phyloP scores from a whole-genome alignment of 2,113 vertebrate genomes.

The Etia nguti region DNA sequence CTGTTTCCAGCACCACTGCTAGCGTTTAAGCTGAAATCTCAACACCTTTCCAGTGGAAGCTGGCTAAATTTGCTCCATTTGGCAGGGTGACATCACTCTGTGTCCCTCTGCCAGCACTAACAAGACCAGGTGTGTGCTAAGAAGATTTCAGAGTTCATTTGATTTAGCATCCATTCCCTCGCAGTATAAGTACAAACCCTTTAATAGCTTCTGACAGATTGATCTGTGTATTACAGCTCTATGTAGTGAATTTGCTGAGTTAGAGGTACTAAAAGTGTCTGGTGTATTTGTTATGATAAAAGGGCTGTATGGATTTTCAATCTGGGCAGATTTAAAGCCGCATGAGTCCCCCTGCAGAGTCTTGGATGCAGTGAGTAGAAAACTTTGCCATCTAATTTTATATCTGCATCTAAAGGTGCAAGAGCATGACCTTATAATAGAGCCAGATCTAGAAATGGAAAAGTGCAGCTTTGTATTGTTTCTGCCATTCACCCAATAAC shows the following conservation, averaged over 20 bases:
- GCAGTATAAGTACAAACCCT: constrained; percentile 23
- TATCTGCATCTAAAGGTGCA: not conserved
- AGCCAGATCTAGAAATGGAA: not conserved
- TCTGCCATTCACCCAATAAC: not conserved
- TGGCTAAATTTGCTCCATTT: constrained; percentile 29
- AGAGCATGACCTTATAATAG: not conserved
- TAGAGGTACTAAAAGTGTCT: constrained; percentile 21
- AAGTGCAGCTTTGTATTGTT: not conserved
- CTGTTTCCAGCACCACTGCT: constrained; percentile 30
- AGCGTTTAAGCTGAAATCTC: constrained; percentile 21
- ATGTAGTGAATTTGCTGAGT: constrained; percentile 1
- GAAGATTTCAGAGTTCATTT: constrained; percentile 47
- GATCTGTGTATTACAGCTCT: constrained; percentile 28
- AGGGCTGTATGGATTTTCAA: constrained; percentile 9
- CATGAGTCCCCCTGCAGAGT: not conserved
- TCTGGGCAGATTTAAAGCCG: not conserved
- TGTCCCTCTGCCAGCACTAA: constrained; percentile 45
- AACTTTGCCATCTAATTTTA: not conserved
- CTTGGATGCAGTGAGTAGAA: constrained; percentile 1
- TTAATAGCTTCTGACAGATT: constrained; percentile 47
- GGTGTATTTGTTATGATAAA: constrained; percentile 23
- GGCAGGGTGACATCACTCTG: constrained; percentile 50
- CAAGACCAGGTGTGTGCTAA: constrained; percentile 53
- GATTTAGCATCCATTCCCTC: constrained; percentile 28
- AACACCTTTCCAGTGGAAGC: constrained; percentile 38